Percentiles rank a stretch among this genome's conserved stretches.
These are phyloP conservation scores for Drosophila cardini DNA, from an alignment of 1,140 invertebrate species.

Conservation along the genomic window DNA sequence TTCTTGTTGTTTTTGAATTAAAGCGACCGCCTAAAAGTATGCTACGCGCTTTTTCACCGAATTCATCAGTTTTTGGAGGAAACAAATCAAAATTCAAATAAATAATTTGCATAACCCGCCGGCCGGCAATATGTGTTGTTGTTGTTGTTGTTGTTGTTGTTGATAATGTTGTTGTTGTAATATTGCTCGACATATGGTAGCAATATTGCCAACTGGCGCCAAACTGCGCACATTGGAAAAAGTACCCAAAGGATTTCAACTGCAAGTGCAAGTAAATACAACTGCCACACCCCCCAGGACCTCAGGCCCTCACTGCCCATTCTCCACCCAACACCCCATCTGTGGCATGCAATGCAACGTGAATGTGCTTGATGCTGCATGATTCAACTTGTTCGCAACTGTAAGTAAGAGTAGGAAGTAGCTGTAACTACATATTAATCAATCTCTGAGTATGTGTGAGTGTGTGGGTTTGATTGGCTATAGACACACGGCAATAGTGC, in stretches of 20 bases:
- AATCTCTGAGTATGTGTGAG: no score
- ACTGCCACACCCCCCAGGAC: neutral
- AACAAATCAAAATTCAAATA: neutral
- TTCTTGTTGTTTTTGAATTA: neutral
- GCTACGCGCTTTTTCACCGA: constrained; percentile 1
- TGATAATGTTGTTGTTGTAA: neutral
- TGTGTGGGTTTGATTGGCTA: neutral
- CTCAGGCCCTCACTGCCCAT: no score
- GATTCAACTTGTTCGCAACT: no score
- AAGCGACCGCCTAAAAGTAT: constrained; percentile 9
- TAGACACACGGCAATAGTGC: neutral
- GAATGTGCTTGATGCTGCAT: no score
- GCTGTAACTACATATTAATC: no score
- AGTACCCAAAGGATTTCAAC: no score
- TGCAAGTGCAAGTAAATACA: neutral
- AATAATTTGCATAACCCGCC: constrained; percentile 8
- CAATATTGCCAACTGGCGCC: constrained; percentile 9
- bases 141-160: neutral
- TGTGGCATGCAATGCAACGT: neutral
- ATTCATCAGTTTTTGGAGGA: neutral
- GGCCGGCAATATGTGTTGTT: constrained; percentile 7
- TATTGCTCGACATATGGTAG: neutral
- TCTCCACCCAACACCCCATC: no score
- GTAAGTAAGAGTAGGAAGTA: no score
- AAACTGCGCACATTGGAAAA: neutral